These are phyloP conservation scores for Agonopterix alstromeriana DNA, from an alignment of 2,888 invertebrate species.

Conservation along the genomic window DNA sequence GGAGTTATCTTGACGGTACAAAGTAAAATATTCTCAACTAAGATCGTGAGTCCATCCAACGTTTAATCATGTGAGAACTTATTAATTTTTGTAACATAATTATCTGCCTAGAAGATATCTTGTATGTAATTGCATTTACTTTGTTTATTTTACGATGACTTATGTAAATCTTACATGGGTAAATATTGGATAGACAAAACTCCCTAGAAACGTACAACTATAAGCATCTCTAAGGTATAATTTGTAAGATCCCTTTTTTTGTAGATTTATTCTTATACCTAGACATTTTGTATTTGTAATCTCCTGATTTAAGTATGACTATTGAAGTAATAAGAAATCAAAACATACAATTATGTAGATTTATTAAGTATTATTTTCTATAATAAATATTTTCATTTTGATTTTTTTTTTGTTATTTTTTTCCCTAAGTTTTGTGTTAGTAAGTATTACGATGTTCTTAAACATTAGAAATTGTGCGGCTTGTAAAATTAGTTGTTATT, in stretches of 20 bases:
- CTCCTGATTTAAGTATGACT: constrained; percentile 48
- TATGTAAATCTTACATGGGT: constrained; percentile 47
- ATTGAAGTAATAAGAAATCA: constrained; percentile 37
- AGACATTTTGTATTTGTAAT: constrained; percentile 74
- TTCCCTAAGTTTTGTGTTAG: background rate
- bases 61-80: constrained; percentile 42
- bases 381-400: constrained; percentile 51
- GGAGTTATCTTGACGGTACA: constrained; percentile 62
- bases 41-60: constrained; percentile 46
- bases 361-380: constrained; percentile 69
- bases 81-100: constrained; percentile 6
- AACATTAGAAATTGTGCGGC: constrained; percentile 2
- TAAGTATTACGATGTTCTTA: background rate
- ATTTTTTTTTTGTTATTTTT: constrained; percentile 6
- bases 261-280: constrained; percentile 55
- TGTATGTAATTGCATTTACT: constrained; percentile 54
- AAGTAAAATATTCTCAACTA: constrained; percentile 41
- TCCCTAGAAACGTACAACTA: constrained; percentile 71
- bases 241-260: constrained; percentile 67
- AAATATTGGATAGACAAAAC: constrained; percentile 59
- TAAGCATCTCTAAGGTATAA: constrained; percentile 52
- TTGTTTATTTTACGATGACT: constrained; percentile 27
- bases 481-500: background rate
- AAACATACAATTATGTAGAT: constrained; percentile 56
- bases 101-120: constrained; percentile 14